Percentiles rank a stretch among this genome's conserved stretches.
Evolutionary conservation across 2,113 vertebrate genomes (phyloP).

Genomic region (Poecilia latipinna): DNA sequence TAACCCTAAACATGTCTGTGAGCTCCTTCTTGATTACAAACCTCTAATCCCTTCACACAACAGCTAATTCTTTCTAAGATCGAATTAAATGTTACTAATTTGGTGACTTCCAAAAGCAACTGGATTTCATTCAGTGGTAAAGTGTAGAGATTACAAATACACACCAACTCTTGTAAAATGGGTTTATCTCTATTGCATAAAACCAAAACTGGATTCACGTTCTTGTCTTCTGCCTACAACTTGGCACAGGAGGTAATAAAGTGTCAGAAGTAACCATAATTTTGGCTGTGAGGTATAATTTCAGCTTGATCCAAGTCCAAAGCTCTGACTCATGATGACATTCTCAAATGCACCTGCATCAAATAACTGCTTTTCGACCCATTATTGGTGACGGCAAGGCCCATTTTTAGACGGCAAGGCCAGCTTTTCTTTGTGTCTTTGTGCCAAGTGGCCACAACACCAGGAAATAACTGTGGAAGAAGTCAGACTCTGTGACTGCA

Average conservation of each 20-base stretch:
- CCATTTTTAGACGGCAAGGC: not conserved
- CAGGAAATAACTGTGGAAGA: constrained; percentile 16
- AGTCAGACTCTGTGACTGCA: constrained; percentile 26
- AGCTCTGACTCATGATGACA: constrained; percentile 9
- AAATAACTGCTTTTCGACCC: not conserved
- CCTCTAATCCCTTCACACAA: not conserved
- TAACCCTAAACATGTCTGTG: too few species aligned
- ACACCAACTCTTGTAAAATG: too few species aligned
- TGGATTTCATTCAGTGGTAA: not conserved
- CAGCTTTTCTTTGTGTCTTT: constrained; percentile 9
- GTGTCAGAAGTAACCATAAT: not conserved
- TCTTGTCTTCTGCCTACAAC: not conserved
- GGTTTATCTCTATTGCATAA: not conserved
- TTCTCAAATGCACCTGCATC: not conserved
- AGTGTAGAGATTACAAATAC: not conserved
- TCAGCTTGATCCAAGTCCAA: not conserved
- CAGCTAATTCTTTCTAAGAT: too few species aligned
- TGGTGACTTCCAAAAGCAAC: not conserved
- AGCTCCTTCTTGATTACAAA: too few species aligned
- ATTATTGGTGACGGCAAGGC: not conserved
- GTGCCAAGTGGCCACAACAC: constrained; percentile 6
- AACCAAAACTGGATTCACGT: not conserved
- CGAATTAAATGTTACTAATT: not conserved
- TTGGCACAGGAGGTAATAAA: not conserved
- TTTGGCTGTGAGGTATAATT: not conserved